Conservation (phyloP, 2,113 vertebrate species). For the Suncus etruscus region DNA sequence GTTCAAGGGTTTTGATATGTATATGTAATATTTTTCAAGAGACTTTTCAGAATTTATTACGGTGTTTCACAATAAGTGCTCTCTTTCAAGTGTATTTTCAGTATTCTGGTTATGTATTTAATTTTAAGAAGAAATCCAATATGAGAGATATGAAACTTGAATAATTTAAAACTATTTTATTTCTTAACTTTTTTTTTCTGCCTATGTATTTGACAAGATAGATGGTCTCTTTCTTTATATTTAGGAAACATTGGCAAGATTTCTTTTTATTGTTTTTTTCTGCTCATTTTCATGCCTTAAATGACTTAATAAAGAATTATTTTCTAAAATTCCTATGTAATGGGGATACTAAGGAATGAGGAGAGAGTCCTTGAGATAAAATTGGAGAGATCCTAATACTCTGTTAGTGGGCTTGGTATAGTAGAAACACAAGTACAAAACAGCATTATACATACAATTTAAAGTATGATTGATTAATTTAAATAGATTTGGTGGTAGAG, state of each 20-base stretch:
- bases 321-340: neutral
- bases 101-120: neutral
- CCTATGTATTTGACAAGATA: neutral
- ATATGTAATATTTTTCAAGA: neutral
- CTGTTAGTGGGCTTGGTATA: no score
- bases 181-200: neutral
- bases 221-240: neutral
- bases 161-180: neutral
- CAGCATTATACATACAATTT: no score
- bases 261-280: neutral
- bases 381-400: no score
- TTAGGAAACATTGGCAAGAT: neutral
- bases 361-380: no score
- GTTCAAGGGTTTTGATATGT: neutral
- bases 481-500: no score
- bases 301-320: neutral
- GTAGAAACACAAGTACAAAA: no score
- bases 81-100: neutral
- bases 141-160: neutral
- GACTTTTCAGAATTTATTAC: neutral
- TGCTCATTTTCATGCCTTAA: neutral
- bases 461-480: no score
- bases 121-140: neutral
- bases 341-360: no score
- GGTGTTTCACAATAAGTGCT: neutral